phyloP scores from a whole-genome alignment of 2,888 invertebrate genomes.

The Scelioninae gen. 2 region DNA sequence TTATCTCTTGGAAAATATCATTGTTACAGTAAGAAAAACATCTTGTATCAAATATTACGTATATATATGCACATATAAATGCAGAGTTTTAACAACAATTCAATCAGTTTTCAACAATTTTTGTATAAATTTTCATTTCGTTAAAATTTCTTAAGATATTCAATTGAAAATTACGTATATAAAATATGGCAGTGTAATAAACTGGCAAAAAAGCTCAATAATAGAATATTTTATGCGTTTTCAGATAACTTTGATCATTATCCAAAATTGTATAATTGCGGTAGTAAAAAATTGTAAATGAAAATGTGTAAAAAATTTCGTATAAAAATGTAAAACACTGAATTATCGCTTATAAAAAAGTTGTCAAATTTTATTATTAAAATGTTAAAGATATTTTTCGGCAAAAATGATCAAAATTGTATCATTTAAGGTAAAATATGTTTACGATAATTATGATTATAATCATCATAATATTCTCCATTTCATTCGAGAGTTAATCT shows the following conservation, averaged over 20 bases:
- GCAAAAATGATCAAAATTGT: neutral
- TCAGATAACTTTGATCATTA: neutral
- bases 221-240: constrained; percentile 23
- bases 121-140: constrained; percentile 24
- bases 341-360: constrained; percentile 1
- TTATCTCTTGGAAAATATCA: constrained; percentile 1
- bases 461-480: neutral
- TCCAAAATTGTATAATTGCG: constrained; percentile 1
- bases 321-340: constrained; percentile 41
- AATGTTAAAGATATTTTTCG: neutral
- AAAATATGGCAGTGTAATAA: constrained; percentile 36
- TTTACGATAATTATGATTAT: no score
- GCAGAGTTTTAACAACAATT: neutral
- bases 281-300: constrained; percentile 24
- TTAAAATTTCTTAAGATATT: neutral
- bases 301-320: constrained; percentile 20
- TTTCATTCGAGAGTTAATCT: constrained; percentile 5
- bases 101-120: neutral
- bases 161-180: constrained; percentile 19
- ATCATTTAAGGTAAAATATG: no score
- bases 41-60: no score
- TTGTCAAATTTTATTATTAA: neutral
- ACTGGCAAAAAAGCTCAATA: constrained; percentile 4
- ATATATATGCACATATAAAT: no score
- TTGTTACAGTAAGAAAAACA: no score